Conservation (phyloP, 2,797 vertebrate species). For the Poecile montanus region DNA sequence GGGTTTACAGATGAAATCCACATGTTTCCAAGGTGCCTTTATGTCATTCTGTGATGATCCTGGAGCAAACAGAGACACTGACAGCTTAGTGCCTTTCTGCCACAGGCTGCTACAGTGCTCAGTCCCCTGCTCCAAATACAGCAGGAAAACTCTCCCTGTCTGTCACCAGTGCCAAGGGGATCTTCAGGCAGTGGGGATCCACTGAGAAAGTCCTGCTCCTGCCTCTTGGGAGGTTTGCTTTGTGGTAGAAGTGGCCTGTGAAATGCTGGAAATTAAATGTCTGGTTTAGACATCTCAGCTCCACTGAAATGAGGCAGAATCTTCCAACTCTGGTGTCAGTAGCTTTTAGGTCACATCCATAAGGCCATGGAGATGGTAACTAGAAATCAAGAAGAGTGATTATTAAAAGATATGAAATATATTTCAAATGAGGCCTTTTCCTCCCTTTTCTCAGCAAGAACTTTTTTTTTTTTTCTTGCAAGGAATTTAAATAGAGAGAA, state of each 20-base stretch:
- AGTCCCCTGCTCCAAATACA: not conserved
- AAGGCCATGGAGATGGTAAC: not conserved
- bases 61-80: not conserved
- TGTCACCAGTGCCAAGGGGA: not conserved
- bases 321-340: not conserved
- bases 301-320: not conserved
- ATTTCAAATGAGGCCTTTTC: not conserved
- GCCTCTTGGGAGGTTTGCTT: not conserved
- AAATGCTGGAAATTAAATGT: not conserved
- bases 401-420: not conserved
- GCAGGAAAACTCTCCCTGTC: not conserved
- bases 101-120: not conserved
- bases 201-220: not conserved
- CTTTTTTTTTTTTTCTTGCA: not conserved
- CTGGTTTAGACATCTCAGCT: not conserved
- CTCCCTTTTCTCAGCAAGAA: not conserved
- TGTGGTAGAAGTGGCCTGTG: not conserved
- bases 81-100: not conserved
- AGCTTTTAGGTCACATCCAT: not conserved
- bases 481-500: not conserved
- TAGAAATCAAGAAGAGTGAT: not conserved
- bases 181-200: not conserved
- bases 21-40: not conserved
- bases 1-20: not conserved
- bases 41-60: not conserved